Evolutionary conservation across 1,140 invertebrate species (phyloP), one percentile per base, ranked within the genome.

Genomic region (Oppia nitens): DNA sequence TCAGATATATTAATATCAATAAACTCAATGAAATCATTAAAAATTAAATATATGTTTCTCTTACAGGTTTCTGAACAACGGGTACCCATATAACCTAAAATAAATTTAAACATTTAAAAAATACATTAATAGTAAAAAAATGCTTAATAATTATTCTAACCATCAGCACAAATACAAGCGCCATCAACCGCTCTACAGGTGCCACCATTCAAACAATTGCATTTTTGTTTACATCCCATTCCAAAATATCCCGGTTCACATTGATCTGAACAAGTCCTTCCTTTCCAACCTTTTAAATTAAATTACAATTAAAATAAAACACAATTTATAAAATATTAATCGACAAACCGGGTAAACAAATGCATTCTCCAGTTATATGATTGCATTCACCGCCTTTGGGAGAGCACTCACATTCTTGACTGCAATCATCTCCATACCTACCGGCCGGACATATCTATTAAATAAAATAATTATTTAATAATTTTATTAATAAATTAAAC

Each of bases 131-230:
- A 47, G 45, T 47, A 47, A 14, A 14, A 21, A 52, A 52, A 52
- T 12, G 21, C 50, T 11, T 12, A 52, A 21, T 21, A 26, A 12
- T 21, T 52, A 14, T 21, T 12, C 68, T 69, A 77, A 3, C 75
- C 91, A 28, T 86, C 83, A 60, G 80, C 70, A 70, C 91, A 95
- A 60, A 83, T 78, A 68, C 91, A 95, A 61, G 77, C 72, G 29
- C 87, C 85, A 47, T 67, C 74, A 68, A 70, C 66, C 24, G 66
- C 67, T 49, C 76, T 63, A 59, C 72, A 74, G 9, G 52, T 45
- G 0, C 66, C 65, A 32, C 68, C 68, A 67, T 78, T 77, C 56
- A 72, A 64, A 66, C 76, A 78, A 21, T 64, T 65, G 62, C 76
- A 78, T 12, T 71, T 65, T 32, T 70, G 64, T 48, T 70, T 71